Conservation (phyloP, 2,888 invertebrate species). For the Rhimphoctona megacephalus region DNA sequence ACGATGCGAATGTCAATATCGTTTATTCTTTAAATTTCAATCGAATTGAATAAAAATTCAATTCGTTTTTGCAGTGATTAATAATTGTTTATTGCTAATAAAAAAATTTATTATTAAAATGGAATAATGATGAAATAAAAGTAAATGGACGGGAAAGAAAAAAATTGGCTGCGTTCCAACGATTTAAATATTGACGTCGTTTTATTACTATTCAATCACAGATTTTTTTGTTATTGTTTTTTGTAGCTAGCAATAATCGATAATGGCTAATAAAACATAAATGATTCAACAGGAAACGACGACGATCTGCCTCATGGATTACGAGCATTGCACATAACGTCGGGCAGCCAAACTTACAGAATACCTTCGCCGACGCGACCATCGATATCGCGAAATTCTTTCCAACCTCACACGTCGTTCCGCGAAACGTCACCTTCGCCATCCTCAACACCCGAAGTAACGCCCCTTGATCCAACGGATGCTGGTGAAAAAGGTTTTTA, state of each 20-base stretch:
- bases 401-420: slow-evolving; percentile 86
- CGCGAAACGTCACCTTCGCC: slow-evolving; percentile 84
- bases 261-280: background rate
- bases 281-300: slow-evolving; percentile 77
- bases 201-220: background rate
- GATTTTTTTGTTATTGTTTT: background rate
- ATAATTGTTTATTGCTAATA: too few species aligned
- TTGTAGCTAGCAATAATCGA: too few species aligned
- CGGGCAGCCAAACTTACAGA: slow-evolving; percentile 94
- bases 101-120: background rate
- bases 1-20: too few species aligned
- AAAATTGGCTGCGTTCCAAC: too few species aligned
- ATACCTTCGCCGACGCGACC: slow-evolving; percentile 95
- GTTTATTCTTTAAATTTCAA: background rate
- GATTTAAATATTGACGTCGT: too few species aligned
- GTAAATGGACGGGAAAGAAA: background rate
- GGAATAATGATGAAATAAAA: background rate
- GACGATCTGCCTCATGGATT: slow-evolving; percentile 87
- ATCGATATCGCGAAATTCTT: slow-evolving; percentile 89
- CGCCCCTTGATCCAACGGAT: slow-evolving; percentile 85
- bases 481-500: slow-evolving; percentile 93
- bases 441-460: slow-evolving; percentile 83
- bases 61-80: too few species aligned
- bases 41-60: background rate
- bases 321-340: slow-evolving; percentile 93